Evolutionary conservation across 2,113 vertebrate species (phyloP).

Genomic region (Embiotoca jacksoni): DNA sequence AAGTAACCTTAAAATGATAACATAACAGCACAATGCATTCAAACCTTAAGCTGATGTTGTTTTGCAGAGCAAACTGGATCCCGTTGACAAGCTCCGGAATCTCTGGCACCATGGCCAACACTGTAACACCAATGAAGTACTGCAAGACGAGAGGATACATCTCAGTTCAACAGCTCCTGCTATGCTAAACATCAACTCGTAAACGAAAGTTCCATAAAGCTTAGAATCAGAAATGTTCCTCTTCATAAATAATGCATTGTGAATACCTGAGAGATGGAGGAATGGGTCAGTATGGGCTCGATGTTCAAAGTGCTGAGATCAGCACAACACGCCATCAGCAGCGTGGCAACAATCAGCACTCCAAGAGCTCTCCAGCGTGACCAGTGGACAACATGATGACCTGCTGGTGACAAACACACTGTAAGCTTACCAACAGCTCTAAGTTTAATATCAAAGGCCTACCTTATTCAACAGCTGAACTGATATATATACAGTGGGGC

Average conservation of each 20-base stretch:
- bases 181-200: background rate
- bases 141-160: slow-evolving; percentile 52
- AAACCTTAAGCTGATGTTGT: slow-evolving; percentile 92
- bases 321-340: slow-evolving; percentile 90
- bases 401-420: slow-evolving; percentile 23
- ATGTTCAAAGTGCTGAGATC: slow-evolving; percentile 91
- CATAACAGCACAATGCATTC: background rate
- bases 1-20: background rate
- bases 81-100: slow-evolving; percentile 92
- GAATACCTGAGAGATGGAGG: slow-evolving; percentile 87
- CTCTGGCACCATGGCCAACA: slow-evolving; percentile 92
- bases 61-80: slow-evolving; percentile 92
- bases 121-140: slow-evolving; percentile 91
- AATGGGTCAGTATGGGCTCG: slow-evolving; percentile 86
- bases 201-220: too few species aligned
- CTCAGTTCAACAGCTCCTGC: background rate
- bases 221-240: too few species aligned
- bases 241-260: too few species aligned
- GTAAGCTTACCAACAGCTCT: background rate
- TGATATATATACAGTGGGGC: too few species aligned
- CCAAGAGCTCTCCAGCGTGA: slow-evolving; percentile 86
- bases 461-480: too few species aligned
- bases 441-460: background rate
- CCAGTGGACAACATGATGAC: slow-evolving; percentile 87
- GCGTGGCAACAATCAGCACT: slow-evolving; percentile 88